Percentiles rank a stretch among this genome's conserved stretches.
Conservation (phyloP, 2,888 invertebrate genomes). For the Tholera decimalis region DNA sequence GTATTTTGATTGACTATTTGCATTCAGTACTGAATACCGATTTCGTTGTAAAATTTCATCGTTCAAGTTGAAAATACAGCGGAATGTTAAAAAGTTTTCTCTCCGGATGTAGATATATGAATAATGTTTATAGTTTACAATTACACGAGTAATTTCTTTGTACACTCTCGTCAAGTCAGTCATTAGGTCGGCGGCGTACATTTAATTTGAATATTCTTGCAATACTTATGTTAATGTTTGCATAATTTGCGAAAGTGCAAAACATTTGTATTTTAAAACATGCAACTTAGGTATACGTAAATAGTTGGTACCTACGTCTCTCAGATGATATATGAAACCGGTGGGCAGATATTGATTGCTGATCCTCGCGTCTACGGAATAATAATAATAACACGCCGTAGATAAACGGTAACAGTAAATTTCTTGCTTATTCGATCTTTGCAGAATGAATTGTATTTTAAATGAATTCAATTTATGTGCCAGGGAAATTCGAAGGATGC, state of each 20-base stretch:
- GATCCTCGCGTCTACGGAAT: slow-evolving; percentile 61
- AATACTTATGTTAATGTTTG: slow-evolving; percentile 65
- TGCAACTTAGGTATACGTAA: slow-evolving; percentile 29
- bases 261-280: slow-evolving; percentile 48
- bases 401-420: slow-evolving; percentile 6
- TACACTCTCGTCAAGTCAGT: slow-evolving; percentile 52
- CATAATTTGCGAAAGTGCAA: slow-evolving; percentile 64
- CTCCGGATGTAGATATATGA: slow-evolving; percentile 38
- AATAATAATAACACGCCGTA: slow-evolving; percentile 33
- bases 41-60: slow-evolving; percentile 23
- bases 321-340: slow-evolving; percentile 72
- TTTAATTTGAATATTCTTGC: slow-evolving; percentile 67
- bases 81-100: slow-evolving; percentile 38
- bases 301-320: slow-evolving; percentile 46
- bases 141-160: slow-evolving; percentile 56
- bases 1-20: slow-evolving; percentile 61
- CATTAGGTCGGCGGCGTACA: slow-evolving; percentile 59
- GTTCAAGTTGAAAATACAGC: slow-evolving; percentile 19
- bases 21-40: slow-evolving; percentile 37
- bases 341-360: slow-evolving; percentile 76
- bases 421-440: slow-evolving; percentile 21
- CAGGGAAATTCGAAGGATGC: slow-evolving; percentile 14
- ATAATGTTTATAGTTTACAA: slow-evolving; percentile 48
- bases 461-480: slow-evolving; percentile 25
- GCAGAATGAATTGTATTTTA: slow-evolving; percentile 20